Percentiles rank a stretch among this genome's conserved stretches.
phyloP scores from a whole-genome alignment of 1,140 invertebrate genomes.

The Diuraphis noxia region DNA sequence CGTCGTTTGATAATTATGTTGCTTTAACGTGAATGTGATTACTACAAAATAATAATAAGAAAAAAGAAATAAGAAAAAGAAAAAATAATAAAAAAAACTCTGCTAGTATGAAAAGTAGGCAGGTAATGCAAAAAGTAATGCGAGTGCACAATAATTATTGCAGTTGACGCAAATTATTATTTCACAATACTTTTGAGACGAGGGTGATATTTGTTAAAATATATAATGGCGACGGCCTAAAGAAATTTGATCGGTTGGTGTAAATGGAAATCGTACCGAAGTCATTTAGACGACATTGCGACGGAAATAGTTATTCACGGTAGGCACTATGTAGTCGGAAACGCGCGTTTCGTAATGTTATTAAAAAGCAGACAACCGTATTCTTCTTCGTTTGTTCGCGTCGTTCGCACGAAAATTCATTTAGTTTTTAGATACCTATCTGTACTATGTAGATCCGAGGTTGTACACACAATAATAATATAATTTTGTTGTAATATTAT shows the following conservation, averaged over 20 bases:
- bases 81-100: too few species aligned
- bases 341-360: slow-evolving; percentile 12
- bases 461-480: neutral
- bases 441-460: neutral
- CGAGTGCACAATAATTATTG: too few species aligned
- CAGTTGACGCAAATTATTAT: too few species aligned
- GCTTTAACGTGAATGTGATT: too few species aligned
- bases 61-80: too few species aligned
- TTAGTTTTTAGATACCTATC: neutral
- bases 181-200: too few species aligned
- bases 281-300: neutral
- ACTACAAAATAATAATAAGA: too few species aligned
- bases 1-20: too few species aligned
- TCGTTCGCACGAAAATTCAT: slow-evolving; percentile 23
- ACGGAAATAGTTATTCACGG: neutral
- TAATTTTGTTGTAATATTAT: neutral
- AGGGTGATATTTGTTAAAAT: too few species aligned
- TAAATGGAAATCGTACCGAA: neutral
- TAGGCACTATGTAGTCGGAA: neutral
- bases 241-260: neutral
- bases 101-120: too few species aligned
- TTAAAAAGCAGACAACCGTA: slow-evolving; percentile 6
- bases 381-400: slow-evolving; percentile 11
- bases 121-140: too few species aligned
- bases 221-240: neutral